Evolutionary conservation across 2,113 vertebrate species (phyloP), one percentile per base, ranked within the genome.

Genomic region (Corythaixoides concolor): DNA sequence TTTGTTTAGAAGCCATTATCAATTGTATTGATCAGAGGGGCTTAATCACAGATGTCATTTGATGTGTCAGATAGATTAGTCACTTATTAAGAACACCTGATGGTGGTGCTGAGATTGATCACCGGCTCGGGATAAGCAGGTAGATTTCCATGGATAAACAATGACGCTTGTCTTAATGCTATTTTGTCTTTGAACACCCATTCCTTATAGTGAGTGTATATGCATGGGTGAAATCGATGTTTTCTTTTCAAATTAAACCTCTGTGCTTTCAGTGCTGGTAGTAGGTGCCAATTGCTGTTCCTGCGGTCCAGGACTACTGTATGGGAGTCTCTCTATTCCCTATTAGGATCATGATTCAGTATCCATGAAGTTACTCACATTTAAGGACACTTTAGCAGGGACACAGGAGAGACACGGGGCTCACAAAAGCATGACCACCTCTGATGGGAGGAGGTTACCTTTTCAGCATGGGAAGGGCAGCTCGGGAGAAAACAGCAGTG

Each of bases 41-140:
- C 15, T 96, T 96, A 81, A 95, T 97, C 92, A 89, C 43, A n/a
- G 84, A 9, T 58, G 58, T 85, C 75, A 92, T 90, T 81, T 60
- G 90, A 70, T 88, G 60, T 82, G 96, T 89, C 95, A 79, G 24
- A 59, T 60, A 66, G 72, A 85, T 94, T 53, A 92, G 66, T 91
- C 70, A 67, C 79, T 85, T 28, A 41, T 70, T 59, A 68, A 59
- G 33, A 66, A 19, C 27, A 21, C 20, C 49, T 67, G 73, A 20
- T 66, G 32, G 45, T 23, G 7, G 14, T 11, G 41, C 70, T 63
- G 76, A 37, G 74, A 69, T 80, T 66, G 72, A 91, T 95, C 64
- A 45, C 32, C 13, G 4, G 66, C 82, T 73, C 3, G 2, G 35
- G 19, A 24, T 63, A 19, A 87, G 60, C 37, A 66, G 32, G 63